phyloP scores from a whole-genome alignment of 2,888 invertebrate genomes.

The Agapostemon virescens region DNA sequence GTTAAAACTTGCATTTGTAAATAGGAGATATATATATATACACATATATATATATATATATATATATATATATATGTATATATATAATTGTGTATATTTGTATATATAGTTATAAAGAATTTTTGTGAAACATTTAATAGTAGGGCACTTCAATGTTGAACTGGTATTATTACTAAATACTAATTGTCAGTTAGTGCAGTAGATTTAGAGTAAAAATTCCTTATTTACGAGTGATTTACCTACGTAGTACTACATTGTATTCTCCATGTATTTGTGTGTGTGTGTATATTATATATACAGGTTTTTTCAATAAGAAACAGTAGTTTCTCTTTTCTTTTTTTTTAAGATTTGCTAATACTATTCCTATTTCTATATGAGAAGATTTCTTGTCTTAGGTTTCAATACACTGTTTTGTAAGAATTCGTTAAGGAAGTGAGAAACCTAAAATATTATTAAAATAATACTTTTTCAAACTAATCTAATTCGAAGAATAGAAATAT shows the following conservation, averaged over 20 bases:
- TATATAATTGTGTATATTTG: no score
- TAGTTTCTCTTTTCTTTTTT: slow-evolving; percentile 15
- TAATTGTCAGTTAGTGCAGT: slow-evolving; percentile 61
- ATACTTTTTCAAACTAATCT: slow-evolving; percentile 64
- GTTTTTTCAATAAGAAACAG: slow-evolving; percentile 35
- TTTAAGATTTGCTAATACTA: slow-evolving; percentile 23
- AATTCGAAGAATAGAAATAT: slow-evolving; percentile 67
- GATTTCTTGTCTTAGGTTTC: slow-evolving; percentile 16
- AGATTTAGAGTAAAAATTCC: slow-evolving; percentile 59
- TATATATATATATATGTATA: slow-evolving; percentile 54
- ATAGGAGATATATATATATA: slow-evolving; percentile 66
- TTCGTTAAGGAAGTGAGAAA: slow-evolving; percentile 23
- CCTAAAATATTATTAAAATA: slow-evolving; percentile 53
- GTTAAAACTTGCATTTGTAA: slow-evolving; percentile 73
- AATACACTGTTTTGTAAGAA: slow-evolving; percentile 23
- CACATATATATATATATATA: slow-evolving; percentile 62
- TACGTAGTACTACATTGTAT: slow-evolving; percentile 48
- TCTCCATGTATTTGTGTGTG: slow-evolving; percentile 1
- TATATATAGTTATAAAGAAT: slow-evolving; percentile 68
- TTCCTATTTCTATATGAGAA: slow-evolving; percentile 23
- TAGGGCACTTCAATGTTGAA: slow-evolving; percentile 77
- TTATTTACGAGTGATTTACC: slow-evolving; percentile 59
- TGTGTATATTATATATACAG: slow-evolving; percentile 38
- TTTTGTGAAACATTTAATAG: slow-evolving; percentile 75
- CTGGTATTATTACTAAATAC: slow-evolving; percentile 62